Conservation (phyloP, 2,888 invertebrate species). For the Lithophane semibrunnea region DNA sequence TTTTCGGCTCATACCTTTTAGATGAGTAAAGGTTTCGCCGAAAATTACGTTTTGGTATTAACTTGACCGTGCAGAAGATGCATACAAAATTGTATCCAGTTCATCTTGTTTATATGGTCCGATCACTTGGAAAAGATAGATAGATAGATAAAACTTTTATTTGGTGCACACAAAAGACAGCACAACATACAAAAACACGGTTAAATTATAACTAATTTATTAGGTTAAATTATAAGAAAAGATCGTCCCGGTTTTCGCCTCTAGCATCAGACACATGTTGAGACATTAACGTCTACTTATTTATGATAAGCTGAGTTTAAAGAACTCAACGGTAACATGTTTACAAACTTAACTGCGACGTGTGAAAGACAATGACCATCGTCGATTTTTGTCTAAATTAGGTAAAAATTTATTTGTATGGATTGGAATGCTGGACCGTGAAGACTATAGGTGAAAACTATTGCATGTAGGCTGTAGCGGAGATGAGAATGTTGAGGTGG, state of each 20-base stretch:
- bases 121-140: too few relatives aligned
- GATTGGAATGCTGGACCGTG: neutral
- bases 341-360: slow-evolving; percentile 21
- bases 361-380: slow-evolving; percentile 26
- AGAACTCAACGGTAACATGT: slow-evolving; percentile 8
- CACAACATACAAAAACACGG: too few relatives aligned
- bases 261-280: neutral
- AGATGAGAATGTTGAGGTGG: neutral
- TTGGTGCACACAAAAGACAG: too few relatives aligned
- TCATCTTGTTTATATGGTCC: neutral
- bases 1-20: neutral
- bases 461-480: neutral
- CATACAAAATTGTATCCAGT: neutral
- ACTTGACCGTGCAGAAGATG: neutral
- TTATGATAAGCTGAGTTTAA: slow-evolving; percentile 18
- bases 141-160: too few relatives aligned
- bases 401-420: neutral
- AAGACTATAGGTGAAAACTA: neutral
- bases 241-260: too few relatives aligned
- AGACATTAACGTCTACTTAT: neutral
- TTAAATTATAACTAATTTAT: too few relatives aligned
- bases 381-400: slow-evolving; percentile 4
- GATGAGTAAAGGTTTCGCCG: neutral
- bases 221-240: too few relatives aligned
- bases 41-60: neutral